Conservation (phyloP, 2,888 invertebrate genomes). For the Dichetophora obliterata region DNA sequence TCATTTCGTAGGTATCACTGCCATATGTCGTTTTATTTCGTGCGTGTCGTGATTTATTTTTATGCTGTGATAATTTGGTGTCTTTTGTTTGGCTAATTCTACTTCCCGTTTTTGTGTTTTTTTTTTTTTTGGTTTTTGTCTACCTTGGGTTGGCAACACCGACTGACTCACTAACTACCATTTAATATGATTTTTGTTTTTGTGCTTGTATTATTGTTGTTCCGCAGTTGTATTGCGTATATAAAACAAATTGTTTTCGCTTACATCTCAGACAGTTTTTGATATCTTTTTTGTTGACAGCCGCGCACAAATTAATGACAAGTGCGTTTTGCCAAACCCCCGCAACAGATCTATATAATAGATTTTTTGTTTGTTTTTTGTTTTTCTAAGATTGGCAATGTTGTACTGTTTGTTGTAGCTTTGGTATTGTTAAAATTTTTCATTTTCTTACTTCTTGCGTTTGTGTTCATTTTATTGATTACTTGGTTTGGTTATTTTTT, state of each 20-base stretch:
- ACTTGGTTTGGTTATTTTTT: conserved; percentile 12
- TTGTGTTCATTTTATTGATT: conserved; percentile 19
- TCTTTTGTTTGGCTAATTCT: conserved; percentile 6
- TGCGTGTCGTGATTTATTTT: conserved; percentile 26
- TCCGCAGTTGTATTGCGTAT: not conserved
- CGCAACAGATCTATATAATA: not conserved
- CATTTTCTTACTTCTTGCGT: not conserved
- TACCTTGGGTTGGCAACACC: not conserved
- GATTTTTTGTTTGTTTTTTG: not conserved
- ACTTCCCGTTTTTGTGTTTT: not conserved
- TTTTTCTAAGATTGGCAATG: not conserved
- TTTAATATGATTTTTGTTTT: too few relatives aligned
- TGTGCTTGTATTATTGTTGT: too few relatives aligned
- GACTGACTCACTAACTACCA: conserved; percentile 4
- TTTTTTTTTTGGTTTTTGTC: too few relatives aligned
- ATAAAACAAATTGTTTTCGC: conserved; percentile 23
- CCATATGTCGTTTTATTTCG: not conserved
- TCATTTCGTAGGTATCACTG: not conserved
- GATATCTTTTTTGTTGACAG: conserved; percentile 15
- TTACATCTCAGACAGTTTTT: conserved; percentile 15
- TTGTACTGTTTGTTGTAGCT: not conserved
- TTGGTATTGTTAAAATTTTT: not conserved
- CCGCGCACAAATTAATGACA: conserved; percentile 30
- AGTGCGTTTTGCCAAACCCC: conserved; percentile 11
- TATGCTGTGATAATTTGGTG: conserved; percentile 1